These are phyloP conservation scores for Malacoraja senta DNA, from an alignment of 2,797 vertebrate genomes.

Conservation along the genomic window DNA sequence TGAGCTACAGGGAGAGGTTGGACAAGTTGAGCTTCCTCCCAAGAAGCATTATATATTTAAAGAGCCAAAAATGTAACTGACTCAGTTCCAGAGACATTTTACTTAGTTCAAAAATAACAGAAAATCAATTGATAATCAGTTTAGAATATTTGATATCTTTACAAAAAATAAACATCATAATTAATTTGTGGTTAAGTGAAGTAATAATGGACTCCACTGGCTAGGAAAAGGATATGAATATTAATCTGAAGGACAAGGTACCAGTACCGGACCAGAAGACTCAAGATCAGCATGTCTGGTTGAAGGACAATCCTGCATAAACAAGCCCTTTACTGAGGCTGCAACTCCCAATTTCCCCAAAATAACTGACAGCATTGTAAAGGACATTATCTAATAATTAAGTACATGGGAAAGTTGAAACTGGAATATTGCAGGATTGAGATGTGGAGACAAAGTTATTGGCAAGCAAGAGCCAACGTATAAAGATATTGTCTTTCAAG, in stretches of 20 bases:
- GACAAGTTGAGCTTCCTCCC: no score
- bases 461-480: not conserved
- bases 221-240: not conserved
- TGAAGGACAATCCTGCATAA: not conserved
- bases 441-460: not conserved
- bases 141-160: not conserved
- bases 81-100: not conserved
- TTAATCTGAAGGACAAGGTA: not conserved
- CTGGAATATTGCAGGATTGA: not conserved
- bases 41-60: not conserved
- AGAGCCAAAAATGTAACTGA: not conserved
- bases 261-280: not conserved
- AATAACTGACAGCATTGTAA: not conserved
- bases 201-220: not conserved
- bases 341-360: not conserved
- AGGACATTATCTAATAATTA: not conserved
- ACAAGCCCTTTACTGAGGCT: not conserved
- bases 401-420: not conserved
- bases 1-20: no score
- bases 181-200: not conserved
- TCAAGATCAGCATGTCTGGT: not conserved
- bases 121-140: not conserved
- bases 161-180: not conserved
- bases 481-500: not conserved
- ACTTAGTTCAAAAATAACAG: not conserved